Conservation (phyloP, 2,888 invertebrate genomes). For the Dicyrtoma fusca region DNA sequence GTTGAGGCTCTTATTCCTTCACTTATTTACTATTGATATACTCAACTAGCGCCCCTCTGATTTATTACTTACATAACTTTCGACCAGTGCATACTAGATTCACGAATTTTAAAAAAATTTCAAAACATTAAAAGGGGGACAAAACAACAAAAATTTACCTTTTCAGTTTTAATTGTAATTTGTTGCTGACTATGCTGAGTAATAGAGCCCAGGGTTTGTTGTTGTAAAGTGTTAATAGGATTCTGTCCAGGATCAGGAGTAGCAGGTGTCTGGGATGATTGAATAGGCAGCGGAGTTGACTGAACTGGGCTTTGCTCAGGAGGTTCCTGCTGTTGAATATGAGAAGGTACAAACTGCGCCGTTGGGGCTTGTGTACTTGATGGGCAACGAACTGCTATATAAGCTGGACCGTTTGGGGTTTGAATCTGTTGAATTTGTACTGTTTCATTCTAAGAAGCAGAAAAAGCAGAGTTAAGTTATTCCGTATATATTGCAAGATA, state of each 20-base stretch:
- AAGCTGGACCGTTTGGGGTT: conserved; percentile 62
- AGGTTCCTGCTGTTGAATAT: conserved; percentile 34
- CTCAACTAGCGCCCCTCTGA: too few relatives aligned
- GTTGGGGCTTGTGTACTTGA: conserved; percentile 25
- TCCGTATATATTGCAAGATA: background rate
- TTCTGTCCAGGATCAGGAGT: background rate
- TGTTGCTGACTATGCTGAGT: conserved; percentile 38
- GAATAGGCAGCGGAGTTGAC: conserved; percentile 37
- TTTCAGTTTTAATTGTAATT: conserved; percentile 37
- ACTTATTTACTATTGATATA: too few relatives aligned
- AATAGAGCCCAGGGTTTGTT: conserved; percentile 32
- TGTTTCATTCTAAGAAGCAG: conserved; percentile 36
- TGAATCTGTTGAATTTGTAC: conserved; percentile 63
- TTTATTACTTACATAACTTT: too few relatives aligned
- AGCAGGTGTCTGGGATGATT: conserved; percentile 16
- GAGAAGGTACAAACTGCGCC: conserved; percentile 35
- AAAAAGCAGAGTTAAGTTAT: background rate
- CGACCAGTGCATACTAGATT: too few relatives aligned
- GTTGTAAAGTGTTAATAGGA: conserved; percentile 22
- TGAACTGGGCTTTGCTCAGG: background rate
- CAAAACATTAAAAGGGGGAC: too few relatives aligned
- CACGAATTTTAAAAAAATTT: too few relatives aligned
- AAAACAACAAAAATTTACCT: conserved; percentile 7
- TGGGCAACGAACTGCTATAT: conserved; percentile 58
- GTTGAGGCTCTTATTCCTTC: too few relatives aligned